Evolutionary conservation across 1,140 invertebrate genomes (phyloP).

Genomic region (Varroa destructor): DNA sequence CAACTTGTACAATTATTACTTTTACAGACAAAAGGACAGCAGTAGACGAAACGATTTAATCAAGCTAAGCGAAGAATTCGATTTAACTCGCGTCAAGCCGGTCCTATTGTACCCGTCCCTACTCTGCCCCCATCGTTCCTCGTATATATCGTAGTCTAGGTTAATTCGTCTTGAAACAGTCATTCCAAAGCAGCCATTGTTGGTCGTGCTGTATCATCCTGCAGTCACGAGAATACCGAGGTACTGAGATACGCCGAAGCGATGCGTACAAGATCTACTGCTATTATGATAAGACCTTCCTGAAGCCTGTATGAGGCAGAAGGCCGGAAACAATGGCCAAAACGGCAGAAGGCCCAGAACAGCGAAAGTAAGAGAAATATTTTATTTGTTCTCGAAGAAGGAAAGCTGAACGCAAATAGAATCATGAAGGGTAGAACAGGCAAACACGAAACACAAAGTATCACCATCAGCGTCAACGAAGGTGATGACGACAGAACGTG

Average conservation of each 20-base stretch:
- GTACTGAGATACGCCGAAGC: neutral
- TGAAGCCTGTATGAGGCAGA: neutral
- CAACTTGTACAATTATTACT: too few relatives aligned
- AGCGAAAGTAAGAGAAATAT: neutral
- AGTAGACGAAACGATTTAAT: too few relatives aligned
- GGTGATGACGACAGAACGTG: too few relatives aligned
- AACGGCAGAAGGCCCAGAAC: neutral
- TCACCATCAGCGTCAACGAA: too few relatives aligned
- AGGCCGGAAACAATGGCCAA: neutral
- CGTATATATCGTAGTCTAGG: neutral
- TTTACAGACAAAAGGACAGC: too few relatives aligned
- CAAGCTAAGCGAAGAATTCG: too few relatives aligned
- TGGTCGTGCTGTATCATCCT: slow-evolving; percentile 28
- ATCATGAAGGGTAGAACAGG: too few relatives aligned
- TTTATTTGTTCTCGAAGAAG: too few relatives aligned
- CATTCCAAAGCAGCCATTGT: slow-evolving; percentile 24
- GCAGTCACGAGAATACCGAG: slow-evolving; percentile 23
- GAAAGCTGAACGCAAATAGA: too few relatives aligned
- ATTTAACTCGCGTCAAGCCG: too few relatives aligned
- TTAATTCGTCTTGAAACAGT: neutral
- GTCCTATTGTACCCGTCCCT: too few relatives aligned
- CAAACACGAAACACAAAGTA: too few relatives aligned
- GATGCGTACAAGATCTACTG: neutral
- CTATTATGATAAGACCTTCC: neutral
- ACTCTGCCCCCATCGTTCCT: neutral